Evolutionary conservation across 2,888 invertebrate genomes (phyloP).

Genomic region (Lasioglossum oenotherae): DNA sequence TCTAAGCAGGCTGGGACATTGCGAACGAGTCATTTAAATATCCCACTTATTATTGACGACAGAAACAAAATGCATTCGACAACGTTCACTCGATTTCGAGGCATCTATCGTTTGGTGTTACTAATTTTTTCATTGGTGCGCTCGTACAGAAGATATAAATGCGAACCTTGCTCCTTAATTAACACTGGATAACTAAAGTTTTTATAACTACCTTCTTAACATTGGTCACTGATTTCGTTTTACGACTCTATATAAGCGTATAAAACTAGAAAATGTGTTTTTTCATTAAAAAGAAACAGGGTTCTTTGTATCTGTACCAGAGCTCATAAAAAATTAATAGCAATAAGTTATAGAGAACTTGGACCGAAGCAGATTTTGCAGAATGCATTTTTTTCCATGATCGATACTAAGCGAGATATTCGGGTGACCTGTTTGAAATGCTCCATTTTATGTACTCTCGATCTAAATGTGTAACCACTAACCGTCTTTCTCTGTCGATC

Average conservation of each 20-base stretch:
- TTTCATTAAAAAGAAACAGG: too few relatives aligned
- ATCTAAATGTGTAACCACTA: constrained; percentile 46
- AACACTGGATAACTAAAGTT: too few relatives aligned
- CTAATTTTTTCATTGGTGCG: background rate
- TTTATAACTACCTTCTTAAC: too few relatives aligned
- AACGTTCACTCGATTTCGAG: background rate
- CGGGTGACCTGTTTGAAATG: constrained; percentile 2
- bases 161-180: too few relatives aligned
- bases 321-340: background rate
- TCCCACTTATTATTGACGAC: background rate
- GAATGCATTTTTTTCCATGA: constrained; percentile 2
- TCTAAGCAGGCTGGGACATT: background rate
- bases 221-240: too few relatives aligned
- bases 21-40: background rate
- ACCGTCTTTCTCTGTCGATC: constrained; percentile 12
- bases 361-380: background rate
- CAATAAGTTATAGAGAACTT: background rate
- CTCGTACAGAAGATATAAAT: too few relatives aligned
- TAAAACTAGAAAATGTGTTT: too few relatives aligned
- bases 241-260: too few relatives aligned
- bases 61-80: background rate
- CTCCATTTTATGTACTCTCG: background rate
- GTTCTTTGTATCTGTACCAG: background rate
- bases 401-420: constrained; percentile 1
- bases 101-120: background rate